These are phyloP conservation scores for Potamarius usumacintae DNA, from an alignment of 2,113 vertebrate species.

Conservation along the genomic window DNA sequence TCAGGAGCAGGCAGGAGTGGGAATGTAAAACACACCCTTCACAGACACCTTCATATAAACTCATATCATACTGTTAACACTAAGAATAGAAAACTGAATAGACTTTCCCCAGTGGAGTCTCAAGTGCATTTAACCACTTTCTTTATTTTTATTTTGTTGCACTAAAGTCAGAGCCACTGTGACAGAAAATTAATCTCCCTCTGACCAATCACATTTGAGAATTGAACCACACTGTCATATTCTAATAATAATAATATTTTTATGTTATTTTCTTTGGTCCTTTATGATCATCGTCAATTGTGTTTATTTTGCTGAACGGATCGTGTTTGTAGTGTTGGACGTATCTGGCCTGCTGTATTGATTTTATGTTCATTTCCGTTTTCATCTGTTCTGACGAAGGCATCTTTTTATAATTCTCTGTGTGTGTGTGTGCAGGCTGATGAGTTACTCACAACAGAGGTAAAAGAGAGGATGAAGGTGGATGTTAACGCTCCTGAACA, in stretches of 20 bases:
- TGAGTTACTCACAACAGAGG: neutral
- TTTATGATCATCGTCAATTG: neutral
- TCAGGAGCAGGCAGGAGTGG: too few species aligned
- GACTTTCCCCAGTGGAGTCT: too few species aligned
- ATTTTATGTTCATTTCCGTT: neutral
- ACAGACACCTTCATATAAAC: too few species aligned
- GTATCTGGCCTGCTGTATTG: neutral
- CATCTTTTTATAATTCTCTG: neutral
- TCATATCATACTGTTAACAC: too few species aligned
- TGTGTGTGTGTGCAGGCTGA: neutral
- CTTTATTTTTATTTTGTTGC: too few species aligned
- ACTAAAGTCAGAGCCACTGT: neutral
- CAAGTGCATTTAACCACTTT: too few species aligned
- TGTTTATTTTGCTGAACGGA: neutral
- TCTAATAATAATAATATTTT: too few species aligned
- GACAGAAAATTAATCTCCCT: neutral
- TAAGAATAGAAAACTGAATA: too few species aligned
- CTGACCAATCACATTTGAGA: neutral
- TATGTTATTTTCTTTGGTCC: neutral
- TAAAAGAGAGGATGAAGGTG: neutral
- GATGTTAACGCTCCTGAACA: neutral
- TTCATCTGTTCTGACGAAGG: neutral
- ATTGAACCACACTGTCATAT: neutral
- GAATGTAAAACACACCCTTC: too few species aligned
- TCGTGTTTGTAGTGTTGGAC: neutral